Conservation (phyloP, 2,888 invertebrate genomes). For the Nebria salina region DNA sequence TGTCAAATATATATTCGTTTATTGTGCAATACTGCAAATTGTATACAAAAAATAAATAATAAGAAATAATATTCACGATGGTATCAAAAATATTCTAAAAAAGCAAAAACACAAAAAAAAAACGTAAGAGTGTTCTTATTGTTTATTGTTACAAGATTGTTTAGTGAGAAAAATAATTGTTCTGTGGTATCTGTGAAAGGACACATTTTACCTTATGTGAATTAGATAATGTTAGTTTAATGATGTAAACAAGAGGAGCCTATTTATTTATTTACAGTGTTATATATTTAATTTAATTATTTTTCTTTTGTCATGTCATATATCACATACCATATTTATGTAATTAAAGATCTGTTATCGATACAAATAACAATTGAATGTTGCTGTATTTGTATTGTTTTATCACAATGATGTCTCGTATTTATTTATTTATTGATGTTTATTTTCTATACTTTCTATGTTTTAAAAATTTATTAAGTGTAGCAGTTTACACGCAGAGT, state of each 20-base stretch:
- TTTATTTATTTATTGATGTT: slow-evolving; percentile 2
- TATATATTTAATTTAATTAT: slow-evolving; percentile 32
- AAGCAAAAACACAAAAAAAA: slow-evolving; percentile 22
- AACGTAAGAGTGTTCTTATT: slow-evolving; percentile 38
- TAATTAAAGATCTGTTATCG: slow-evolving; percentile 39
- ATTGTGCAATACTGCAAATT: slow-evolving; percentile 16
- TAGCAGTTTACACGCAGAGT: background rate
- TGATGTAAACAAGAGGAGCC: slow-evolving; percentile 32
- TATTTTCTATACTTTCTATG: background rate
- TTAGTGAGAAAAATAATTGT: slow-evolving; percentile 38
- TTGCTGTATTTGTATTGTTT: background rate
- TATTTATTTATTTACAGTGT: slow-evolving; percentile 44
- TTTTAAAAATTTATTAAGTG: background rate
- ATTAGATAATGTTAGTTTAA: slow-evolving; percentile 29
- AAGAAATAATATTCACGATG: slow-evolving; percentile 29
- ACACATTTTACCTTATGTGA: slow-evolving; percentile 35
- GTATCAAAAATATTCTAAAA: slow-evolving; percentile 29
- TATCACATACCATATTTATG: slow-evolving; percentile 23
- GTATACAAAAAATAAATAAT: slow-evolving; percentile 31
- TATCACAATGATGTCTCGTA: background rate
- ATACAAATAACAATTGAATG: slow-evolving; percentile 16
- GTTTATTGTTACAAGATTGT: slow-evolving; percentile 40
- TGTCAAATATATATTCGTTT: slow-evolving; percentile 11
- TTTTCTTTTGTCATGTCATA: slow-evolving; percentile 22
- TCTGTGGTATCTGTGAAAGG: slow-evolving; percentile 41